These are phyloP conservation scores for Heptranchias perlo DNA, from an alignment of 2,113 vertebrate species.

Conservation along the genomic window DNA sequence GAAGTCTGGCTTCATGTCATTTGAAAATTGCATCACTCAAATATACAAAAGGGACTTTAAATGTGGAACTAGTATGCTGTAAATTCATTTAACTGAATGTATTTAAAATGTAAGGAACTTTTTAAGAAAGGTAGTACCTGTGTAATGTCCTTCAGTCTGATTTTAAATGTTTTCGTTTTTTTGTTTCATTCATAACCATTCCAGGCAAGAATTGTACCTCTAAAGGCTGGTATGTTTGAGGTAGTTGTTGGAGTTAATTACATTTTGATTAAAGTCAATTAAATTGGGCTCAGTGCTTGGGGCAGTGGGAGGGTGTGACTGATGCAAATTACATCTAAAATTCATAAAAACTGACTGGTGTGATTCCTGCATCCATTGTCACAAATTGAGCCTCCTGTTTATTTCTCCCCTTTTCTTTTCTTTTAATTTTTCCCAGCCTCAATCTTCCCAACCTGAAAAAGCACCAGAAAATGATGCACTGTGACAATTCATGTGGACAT, in stretches of 20 bases:
- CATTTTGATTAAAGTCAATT: slow-evolving; percentile 31
- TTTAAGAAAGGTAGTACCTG: not conserved
- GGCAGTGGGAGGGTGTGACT: not conserved
- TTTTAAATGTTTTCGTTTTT: not conserved
- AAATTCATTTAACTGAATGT: not conserved
- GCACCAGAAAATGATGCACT: not conserved
- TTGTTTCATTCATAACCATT: not conserved
- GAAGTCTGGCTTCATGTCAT: not conserved
- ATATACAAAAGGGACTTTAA: not conserved
- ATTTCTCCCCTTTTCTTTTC: not conserved
- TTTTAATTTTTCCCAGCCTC: not conserved
- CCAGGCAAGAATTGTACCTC: not conserved
- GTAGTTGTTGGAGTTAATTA: slow-evolving; percentile 14
- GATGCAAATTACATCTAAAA: not conserved
- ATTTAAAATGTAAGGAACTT: not conserved
- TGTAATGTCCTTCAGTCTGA: not conserved
- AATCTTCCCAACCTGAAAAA: not conserved
- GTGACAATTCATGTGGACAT: not conserved
- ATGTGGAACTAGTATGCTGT: not conserved
- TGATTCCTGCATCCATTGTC: not conserved
- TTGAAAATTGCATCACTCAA: not conserved
- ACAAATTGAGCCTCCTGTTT: not conserved
- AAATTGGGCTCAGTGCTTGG: not conserved
- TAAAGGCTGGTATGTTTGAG: not conserved
- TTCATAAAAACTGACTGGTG: not conserved